Base-by-base conservation (phyloP, 2,888 invertebrate genomes). In the Psylliodes chrysocephalus region DNA sequence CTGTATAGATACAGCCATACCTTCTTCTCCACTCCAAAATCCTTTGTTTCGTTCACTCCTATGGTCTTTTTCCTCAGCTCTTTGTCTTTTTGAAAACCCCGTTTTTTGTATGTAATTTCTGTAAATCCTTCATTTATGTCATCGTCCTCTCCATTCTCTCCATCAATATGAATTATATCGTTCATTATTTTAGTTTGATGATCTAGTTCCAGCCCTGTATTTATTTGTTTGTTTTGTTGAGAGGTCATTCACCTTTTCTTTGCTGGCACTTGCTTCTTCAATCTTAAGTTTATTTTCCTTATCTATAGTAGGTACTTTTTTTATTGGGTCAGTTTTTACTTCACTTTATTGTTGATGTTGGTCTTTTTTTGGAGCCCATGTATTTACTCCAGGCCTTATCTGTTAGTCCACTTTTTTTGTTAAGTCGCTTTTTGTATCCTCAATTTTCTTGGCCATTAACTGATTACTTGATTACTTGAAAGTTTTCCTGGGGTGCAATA, bases 191-290 rank as follows among this genome's bases (percentile, higher is more conserved):
- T 33, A 5, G 28, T 42, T 56, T 56, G 44, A 10, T 22, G 56
- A 12, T 56, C 22, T 44, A 40, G 22, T 55, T 55, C 42, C 38
- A 10, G 25, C 25, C 7, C 25, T 25, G 25, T 22, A 15, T 55
- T 18, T 22, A 42, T 18, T 55, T 55, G 55, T 42, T 55, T 42
- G n/a, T n/a, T n/a, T n/a, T n/a, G n/a, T n/a, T 55, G 22, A 40
- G 10, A 10, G 17, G 15, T 53, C 8, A 53, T 38, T 53, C 49
- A 49, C 14, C 49, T 28, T 49, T 38, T 52, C 18, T 35, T 52
- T 52, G 17, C 52, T 52, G 33, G 52, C 14, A 52, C 17, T 52
- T 10, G 52, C 18, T 55, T 42, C 54, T 25, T 7, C 25, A 25
- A 25, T 7, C n/a, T n/a, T n/a, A n/a, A n/a, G n/a, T n/a, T n/a